Base-by-base conservation (phyloP, 35 echinoderm and acorn worm species). In the Acanthaster planci region DNA sequence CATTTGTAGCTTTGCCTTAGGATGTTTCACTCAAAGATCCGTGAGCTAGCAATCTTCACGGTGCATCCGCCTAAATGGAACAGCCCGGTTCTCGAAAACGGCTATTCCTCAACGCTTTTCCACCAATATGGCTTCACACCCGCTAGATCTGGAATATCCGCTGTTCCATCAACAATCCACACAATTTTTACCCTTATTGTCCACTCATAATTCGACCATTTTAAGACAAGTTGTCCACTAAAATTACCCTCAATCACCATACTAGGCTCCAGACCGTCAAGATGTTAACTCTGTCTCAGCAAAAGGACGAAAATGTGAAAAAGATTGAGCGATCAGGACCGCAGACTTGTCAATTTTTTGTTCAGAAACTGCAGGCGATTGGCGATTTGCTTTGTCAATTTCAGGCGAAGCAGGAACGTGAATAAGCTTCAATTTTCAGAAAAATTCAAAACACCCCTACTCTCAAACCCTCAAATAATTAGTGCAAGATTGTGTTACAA, bases 121-220 rank as follows among this genome's bases (percentile, higher is more conserved):
- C 64, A 72, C 14, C 26, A 72, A 72, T 72, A 72, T 72, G 64
- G 64, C 64, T 35, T 34, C 64, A 72, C 64, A 29, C 64, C 64
- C 64, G 64, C 64, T 72, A 72, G 64, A 72, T 72, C 64, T 27
- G 64, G 64, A 72, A 72, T 72, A 34, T 26, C 64, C 64, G 64
- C 64, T 72, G 26, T 72, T 72, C 64, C 64, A 72, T 31, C 64
- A 72, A 29, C 15, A 72, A 72, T 31, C 30, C 64, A 26, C 64
- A 72, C 64, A 72, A 27, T 72, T 72, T 68, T 72, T 26, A 72
- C 29, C 64, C 64, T 72, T 10, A 72, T 35, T 27, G 18, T 29
- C 30, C 34, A 31, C 64, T n/a, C 14, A 19, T 23, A 27, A 31
- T 72, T 26, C 30, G 14, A 14, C 64, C 14, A 35, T 35, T 72